Percentiles rank a stretch among this genome's conserved stretches.
Conservation (phyloP, 2,797 vertebrate genomes). For the Smutsia temminckii region DNA sequence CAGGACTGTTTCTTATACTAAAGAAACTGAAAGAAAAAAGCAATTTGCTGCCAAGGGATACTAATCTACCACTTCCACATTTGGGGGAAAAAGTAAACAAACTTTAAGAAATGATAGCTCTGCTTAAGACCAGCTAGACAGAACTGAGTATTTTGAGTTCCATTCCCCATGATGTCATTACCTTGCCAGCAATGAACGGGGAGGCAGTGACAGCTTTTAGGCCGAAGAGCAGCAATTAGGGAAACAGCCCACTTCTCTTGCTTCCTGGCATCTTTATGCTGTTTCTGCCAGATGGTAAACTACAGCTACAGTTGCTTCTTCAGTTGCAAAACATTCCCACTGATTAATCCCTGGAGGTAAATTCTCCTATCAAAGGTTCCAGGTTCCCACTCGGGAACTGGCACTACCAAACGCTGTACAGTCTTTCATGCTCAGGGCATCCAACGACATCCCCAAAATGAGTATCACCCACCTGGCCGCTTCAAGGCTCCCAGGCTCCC, state of each 20-base stretch:
- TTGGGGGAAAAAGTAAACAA: neutral
- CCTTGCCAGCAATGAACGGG: neutral
- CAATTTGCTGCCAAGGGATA: neutral
- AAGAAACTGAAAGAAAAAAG: neutral
- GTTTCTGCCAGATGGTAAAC: neutral
- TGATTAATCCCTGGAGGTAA: neutral
- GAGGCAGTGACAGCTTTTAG: neutral
- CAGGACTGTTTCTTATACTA: neutral
- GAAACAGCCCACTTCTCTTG: neutral
- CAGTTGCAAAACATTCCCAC: neutral
- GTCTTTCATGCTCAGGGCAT: neutral
- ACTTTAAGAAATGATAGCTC: neutral
- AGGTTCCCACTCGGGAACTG: neutral
- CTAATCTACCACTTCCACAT: neutral
- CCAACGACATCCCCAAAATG: neutral
- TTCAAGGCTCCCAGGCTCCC: neutral
- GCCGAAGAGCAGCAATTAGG: neutral
- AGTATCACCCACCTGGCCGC: neutral
- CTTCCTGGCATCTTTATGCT: neutral
- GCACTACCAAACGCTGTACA: neutral
- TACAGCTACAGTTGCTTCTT: neutral
- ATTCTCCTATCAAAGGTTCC: neutral
- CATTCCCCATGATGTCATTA: neutral
- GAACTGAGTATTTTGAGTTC: rapidly evolving
- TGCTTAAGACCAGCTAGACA: neutral